phyloP scores from a whole-genome alignment of 2,113 vertebrate genomes.

The Phrynocephalus versicolor region DNA sequence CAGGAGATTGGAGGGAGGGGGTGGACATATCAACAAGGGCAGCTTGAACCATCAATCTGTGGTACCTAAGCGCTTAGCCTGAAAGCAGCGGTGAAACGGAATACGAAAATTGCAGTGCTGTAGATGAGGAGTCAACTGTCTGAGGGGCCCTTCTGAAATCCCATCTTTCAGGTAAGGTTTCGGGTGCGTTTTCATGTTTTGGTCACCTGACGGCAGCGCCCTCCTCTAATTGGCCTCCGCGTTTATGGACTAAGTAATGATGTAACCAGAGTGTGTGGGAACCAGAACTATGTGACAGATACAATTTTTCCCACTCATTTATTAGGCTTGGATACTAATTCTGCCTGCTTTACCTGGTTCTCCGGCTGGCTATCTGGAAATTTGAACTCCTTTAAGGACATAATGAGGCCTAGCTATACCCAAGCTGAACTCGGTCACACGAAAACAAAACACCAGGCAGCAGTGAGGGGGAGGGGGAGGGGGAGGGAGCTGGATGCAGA shows the following conservation, averaged over 20 bases:
- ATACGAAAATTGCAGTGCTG: constrained; percentile 98
- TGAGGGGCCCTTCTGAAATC: constrained; percentile 90
- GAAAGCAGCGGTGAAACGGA: constrained; percentile 98
- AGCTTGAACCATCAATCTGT: constrained; percentile 82
- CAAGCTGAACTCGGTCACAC: constrained; percentile 65
- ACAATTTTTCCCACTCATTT: constrained; percentile 91
- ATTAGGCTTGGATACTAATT: constrained; percentile 81
- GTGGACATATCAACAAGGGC: constrained; percentile 72
- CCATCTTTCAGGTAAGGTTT: constrained; percentile 92
- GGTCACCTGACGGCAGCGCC: constrained; percentile 87
- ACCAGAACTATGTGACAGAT: constrained; percentile 92
- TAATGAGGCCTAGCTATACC: constrained; percentile 74
- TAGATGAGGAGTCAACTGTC: constrained; percentile 91
- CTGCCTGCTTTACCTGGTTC: constrained; percentile 84
- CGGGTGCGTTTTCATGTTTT: constrained; percentile 87
- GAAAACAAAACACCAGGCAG: constrained; percentile 28
- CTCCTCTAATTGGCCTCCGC: constrained; percentile 84
- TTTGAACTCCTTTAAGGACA: constrained; percentile 80
- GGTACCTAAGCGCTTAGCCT: constrained; percentile 88
- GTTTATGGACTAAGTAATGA: constrained; percentile 92
- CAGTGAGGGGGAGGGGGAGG: constrained; percentile 6
- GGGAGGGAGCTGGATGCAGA: constrained; percentile 47
- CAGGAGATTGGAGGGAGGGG: background rate
- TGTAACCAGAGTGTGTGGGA: constrained; percentile 99
- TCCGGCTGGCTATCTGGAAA: constrained; percentile 92